Conservation (phyloP, 1,140 invertebrate genomes). For the Saccostrea cuccullata region DNA sequence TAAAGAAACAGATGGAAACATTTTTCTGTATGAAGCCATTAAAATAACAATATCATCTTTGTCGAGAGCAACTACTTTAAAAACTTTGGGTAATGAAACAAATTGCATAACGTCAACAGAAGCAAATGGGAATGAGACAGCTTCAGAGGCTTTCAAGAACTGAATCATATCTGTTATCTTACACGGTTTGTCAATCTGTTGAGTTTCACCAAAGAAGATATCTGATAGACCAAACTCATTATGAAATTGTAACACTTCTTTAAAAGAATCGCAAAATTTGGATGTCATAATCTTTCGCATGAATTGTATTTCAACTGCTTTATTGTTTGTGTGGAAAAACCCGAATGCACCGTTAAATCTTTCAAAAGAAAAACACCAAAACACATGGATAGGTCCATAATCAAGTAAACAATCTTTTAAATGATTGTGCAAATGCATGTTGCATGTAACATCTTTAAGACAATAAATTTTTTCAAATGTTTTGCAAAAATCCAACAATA, state of each 20-base stretch:
- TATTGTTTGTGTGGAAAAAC: too few species aligned
- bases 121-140: too few species aligned
- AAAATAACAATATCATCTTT: not conserved
- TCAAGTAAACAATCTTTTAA: conserved; percentile 34
- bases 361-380: conserved; percentile 41
- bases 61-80: not conserved
- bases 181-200: not conserved
- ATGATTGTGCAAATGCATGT: conserved; percentile 39
- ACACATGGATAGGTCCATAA: conserved; percentile 13
- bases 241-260: conserved; percentile 9
- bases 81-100: not conserved
- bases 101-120: not conserved
- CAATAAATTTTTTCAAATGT: not conserved
- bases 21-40: not conserved
- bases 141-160: too few species aligned
- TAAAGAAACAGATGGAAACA: not conserved
- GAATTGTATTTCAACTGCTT: conserved; percentile 31
- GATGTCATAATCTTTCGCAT: conserved; percentile 25
- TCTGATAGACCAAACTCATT: conserved; percentile 32
- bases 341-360: too few species aligned
- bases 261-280: conserved; percentile 11
- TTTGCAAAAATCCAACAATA: conserved; percentile 23
- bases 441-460: not conserved
- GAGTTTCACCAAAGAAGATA: conserved; percentile 23
- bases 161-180: not conserved